These are phyloP conservation scores for Perognathus longimembris DNA, from an alignment of 2,113 vertebrate genomes.

Conservation along the genomic window DNA sequence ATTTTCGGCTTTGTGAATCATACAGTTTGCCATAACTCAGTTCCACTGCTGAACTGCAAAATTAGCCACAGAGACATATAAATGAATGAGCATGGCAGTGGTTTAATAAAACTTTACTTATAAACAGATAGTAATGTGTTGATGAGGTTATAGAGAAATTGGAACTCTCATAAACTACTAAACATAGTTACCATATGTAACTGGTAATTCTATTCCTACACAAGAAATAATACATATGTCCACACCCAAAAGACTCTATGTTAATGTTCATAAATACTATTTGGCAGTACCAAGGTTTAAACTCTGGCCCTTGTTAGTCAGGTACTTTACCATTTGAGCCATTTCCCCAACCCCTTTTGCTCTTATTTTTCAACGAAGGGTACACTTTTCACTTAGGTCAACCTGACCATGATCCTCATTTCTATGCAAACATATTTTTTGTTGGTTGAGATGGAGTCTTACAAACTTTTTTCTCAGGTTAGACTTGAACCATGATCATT, in stretches of 20 bases:
- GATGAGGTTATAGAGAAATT: conserved; percentile 7
- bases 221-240: background rate
- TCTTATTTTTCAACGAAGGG: too few species aligned
- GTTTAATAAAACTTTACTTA: conserved; percentile 42
- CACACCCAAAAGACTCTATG: background rate
- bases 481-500: too few species aligned
- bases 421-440: too few species aligned
- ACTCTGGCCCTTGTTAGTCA: too few species aligned
- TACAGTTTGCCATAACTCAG: background rate
- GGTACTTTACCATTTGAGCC: too few species aligned
- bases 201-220: conserved; percentile 13
- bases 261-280: background rate
- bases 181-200: background rate
- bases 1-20: background rate
- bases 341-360: too few species aligned
- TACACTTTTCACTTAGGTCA: too few species aligned
- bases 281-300: too few species aligned
- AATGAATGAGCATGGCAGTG: background rate
- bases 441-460: too few species aligned
- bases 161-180: conserved; percentile 25
- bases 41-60: background rate
- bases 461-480: too few species aligned
- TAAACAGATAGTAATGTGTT: background rate
- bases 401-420: too few species aligned
- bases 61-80: conserved; percentile 1